phyloP scores from a whole-genome alignment of 1,140 invertebrate genomes.

The Alviniconcha marisindica region DNA sequence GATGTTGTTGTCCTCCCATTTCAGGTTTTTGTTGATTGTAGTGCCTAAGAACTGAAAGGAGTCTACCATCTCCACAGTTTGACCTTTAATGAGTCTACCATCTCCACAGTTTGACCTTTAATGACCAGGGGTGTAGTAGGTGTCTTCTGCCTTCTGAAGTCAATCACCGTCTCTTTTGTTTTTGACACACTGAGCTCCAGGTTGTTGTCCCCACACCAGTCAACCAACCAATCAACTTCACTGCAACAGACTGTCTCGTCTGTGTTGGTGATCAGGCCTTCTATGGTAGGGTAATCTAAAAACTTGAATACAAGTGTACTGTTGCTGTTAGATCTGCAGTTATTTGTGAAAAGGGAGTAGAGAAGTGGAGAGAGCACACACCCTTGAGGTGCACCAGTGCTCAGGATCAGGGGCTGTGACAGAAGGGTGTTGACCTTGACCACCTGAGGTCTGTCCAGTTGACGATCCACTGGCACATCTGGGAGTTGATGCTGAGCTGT shows the following conservation, averaged over 20 bases:
- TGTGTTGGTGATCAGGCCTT: not conserved
- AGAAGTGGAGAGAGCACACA: constrained; percentile 1
- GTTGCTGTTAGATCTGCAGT: not conserved
- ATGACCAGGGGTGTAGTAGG: not conserved
- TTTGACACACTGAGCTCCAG: not conserved
- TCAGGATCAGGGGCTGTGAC: not conserved
- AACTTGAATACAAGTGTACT: not conserved
- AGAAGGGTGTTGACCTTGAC: not conserved
- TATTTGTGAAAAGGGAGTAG: not conserved
- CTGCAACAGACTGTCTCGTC: not conserved
- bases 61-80: too few relatives aligned
- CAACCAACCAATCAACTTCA: not conserved
- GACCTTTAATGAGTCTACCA: too few relatives aligned
- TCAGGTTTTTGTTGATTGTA: not conserved
- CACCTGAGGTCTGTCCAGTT: not conserved
- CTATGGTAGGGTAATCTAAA: not conserved
- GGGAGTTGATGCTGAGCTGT: not conserved
- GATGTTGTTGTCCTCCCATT: not conserved
- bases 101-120: not conserved
- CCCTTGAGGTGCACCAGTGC: not conserved
- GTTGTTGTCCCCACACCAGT: not conserved
- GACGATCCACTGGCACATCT: not conserved
- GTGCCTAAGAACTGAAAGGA: not conserved
- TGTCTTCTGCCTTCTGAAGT: not conserved
- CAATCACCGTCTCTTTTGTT: not conserved